These are phyloP conservation scores for Cerastis rubricosa DNA, from an alignment of 2,888 invertebrate genomes.

Conservation along the genomic window DNA sequence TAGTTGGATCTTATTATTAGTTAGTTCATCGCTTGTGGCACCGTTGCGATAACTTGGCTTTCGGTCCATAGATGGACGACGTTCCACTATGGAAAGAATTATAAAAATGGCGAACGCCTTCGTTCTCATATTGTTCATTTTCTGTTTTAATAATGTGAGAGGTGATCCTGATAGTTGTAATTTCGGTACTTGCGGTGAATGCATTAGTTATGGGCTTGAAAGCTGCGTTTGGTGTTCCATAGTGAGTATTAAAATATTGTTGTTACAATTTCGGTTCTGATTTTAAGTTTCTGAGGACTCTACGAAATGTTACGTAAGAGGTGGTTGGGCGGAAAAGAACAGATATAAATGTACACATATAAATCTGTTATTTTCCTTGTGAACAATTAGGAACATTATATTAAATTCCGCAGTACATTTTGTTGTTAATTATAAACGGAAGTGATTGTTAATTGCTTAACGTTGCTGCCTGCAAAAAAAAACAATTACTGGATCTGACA, in stretches of 20 bases:
- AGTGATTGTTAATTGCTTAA: background rate
- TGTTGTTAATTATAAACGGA: background rate
- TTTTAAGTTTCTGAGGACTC: too few relatives aligned
- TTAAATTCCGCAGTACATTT: background rate
- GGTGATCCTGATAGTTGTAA: conserved; percentile 54
- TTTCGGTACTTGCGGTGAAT: conserved; percentile 76
- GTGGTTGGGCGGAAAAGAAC: too few relatives aligned
- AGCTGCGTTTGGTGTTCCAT: conserved; percentile 81
- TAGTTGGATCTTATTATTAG: background rate
- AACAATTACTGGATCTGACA: background rate
- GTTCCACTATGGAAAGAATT: conserved; percentile 9
- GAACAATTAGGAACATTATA: background rate
- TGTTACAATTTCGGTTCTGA: background rate
- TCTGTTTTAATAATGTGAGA: conserved; percentile 41
- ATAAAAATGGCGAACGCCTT: conserved; percentile 50
- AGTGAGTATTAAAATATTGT: conserved; percentile 63
- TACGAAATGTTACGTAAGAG: too few relatives aligned
- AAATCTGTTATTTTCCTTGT: background rate
- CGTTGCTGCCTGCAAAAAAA: background rate
- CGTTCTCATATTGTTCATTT: conserved; percentile 35
- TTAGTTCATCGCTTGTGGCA: background rate
- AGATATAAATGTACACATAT: background rate
- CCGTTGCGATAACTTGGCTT: background rate
- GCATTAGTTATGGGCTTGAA: conserved; percentile 73
- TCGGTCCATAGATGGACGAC: conserved; percentile 12